Evolutionary conservation across 2,797 vertebrate genomes (phyloP), one percentile per base, ranked within the genome.

Genomic region (Denticeps clupeoides): DNA sequence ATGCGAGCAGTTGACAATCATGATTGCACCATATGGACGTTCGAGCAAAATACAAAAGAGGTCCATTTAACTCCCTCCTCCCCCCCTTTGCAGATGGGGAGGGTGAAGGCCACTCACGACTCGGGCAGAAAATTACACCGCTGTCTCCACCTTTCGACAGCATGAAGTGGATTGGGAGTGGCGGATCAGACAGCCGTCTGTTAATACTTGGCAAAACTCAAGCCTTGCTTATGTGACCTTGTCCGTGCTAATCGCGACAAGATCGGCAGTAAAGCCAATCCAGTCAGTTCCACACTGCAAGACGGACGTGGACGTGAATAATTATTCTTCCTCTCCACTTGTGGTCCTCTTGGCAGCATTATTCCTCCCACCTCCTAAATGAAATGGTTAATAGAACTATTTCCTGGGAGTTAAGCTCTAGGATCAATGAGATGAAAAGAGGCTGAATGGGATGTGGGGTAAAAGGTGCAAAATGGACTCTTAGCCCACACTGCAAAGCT

Each of bases 341-440:
- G 45, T 70, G 59, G 64, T 58, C 62, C 66, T 67, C 70, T 77
- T 69, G 68, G 70, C 70, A 65, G 73, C 65, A 70, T 70, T 63
- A 69, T 58, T 53, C 52, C 59, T 55, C 47, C 50, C 47, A 47
- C 49, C 33, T 41, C 53, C 45, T 38, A 63, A 69, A 53, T 63
- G 59, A 49, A 60, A 68, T 8, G 37, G 54, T 53, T 55, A 70
- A 67, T 67, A 64, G 64, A 58, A 23, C 47, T 15, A 65, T 74
- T 73, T 77, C 56, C 60, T 59, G 45, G 53, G 61, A 49, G 24
- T 64, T 73, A 64, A 72, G 69, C 63, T 57, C 48, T 24, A 58
- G 62, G 69, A 72, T 72, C 60, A 65, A 58, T 16, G 54, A 63
- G 68, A 72, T 73, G 64, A 75, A 72, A 68, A 58, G 67, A 73